Base-by-base conservation (phyloP, 2,113 vertebrate species). In the Gavialis gangeticus region DNA sequence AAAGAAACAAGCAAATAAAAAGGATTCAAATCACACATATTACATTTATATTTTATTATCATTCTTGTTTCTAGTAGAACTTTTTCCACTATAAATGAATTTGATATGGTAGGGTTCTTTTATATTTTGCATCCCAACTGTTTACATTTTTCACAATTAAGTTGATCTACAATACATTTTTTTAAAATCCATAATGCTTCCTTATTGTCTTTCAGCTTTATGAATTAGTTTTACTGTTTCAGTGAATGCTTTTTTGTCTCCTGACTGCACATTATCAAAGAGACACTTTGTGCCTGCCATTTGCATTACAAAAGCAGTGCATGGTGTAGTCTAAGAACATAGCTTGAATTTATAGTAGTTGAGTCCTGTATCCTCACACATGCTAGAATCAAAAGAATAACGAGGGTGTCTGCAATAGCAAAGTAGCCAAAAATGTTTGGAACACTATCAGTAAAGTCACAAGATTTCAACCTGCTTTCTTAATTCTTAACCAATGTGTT, bases 191-290 rank as follows among this genome's bases (percentile, higher is more conserved):
- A 97, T 96, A 98, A 97, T 96, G 97, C 96, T 96, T 95, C 90
- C 92, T 96, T 96, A 98, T 98, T 98, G 97, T 98, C 96, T 97
- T 96, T 93, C 91, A 85, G 96, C 97, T 98, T 98, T 98, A 97
- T 98, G 98, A 98, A 98, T 98, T 98, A 98, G 97, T 98, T 98
- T 98, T 97, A 97, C 98, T 98, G 97, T 98, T 97, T 97, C 97
- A 95, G 92, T 98, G 98, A 99, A 98, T 98, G 98, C 96, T 97
- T 97, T 97, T 98, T 98, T 98, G 98, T 98, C 97, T 97, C 97
- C 97, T 98, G 97, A 98, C 97, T 98, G 98, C 98, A 98, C 98
- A 98, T 97, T 98, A 99, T 99, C 99, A 99, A 99, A 99, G 98
- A 98, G 97, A 97, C 98, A 98, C 98, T 98, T 98, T 98, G 98